These are phyloP conservation scores for Sebastes oblongus DNA, from an alignment of 2,797 vertebrate genomes.

Conservation along the genomic window DNA sequence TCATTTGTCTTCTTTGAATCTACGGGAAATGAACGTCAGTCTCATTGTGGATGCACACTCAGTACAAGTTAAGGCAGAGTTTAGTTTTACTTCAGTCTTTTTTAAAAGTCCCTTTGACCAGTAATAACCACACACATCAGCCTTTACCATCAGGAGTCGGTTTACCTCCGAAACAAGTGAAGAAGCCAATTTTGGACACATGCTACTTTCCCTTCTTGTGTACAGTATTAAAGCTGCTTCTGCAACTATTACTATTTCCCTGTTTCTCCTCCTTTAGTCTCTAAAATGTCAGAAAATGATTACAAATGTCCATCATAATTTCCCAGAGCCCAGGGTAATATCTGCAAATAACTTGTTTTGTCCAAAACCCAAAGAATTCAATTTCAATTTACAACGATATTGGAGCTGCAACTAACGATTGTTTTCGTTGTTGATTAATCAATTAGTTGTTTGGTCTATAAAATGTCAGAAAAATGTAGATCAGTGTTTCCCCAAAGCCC, in stretches of 20 bases:
- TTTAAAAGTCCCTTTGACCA: not conserved
- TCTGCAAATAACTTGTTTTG: not conserved
- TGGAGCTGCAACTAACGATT: no score
- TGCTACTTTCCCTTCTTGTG: not conserved
- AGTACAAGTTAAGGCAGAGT: not conserved
- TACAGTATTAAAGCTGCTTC: no score
- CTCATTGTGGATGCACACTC: not conserved
- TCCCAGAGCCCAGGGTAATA: not conserved
- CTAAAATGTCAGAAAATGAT: not conserved
- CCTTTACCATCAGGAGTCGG: not conserved
- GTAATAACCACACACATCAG: not conserved
- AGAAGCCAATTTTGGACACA: not conserved
- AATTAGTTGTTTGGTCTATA: no score
- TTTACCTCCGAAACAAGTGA: not conserved
- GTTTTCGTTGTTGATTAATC: no score
- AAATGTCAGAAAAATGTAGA: no score
- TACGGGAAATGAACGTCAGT: not conserved
- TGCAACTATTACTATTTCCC: not conserved
- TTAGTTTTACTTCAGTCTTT: conserved; percentile 34
- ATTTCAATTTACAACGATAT: no score
- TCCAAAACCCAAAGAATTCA: not conserved
- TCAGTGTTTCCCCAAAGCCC: no score
- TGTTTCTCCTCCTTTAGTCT: not conserved
- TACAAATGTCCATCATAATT: no score
- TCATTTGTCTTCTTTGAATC: not conserved